Evolutionary conservation across 1,140 invertebrate species (phyloP), one percentile per base, ranked within the genome.

Genomic region (Drosophila prosaltans): DNA sequence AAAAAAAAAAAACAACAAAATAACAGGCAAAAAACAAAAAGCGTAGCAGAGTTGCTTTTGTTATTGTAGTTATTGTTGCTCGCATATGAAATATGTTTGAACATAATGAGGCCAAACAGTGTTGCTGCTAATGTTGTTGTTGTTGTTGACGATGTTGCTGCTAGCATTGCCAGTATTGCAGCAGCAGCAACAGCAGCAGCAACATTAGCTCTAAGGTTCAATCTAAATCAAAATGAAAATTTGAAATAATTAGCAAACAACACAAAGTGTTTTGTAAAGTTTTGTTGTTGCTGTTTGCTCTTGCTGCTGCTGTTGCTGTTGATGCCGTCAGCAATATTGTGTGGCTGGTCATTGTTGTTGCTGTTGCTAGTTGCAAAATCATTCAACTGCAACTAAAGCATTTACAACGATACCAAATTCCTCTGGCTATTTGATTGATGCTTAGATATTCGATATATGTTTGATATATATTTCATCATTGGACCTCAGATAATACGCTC

Each of bases 311-410:
- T 69, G 51, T 10, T 61, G 41, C n/a, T 43, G 11, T 43, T 43
- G 45, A 51, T 51, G 45, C 45, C 45, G 45, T 51, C 21, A 51
- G 45, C 45, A 24, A 26, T 48, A 8, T 21, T 43, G 41, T 43
- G n/a, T 43, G 41, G n/a, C 41, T 65, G 40, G 30, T 28, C 9
- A 39, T n/a, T 61, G 72, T 43, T 70, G 54, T 41, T 64, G 41
- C 40, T 63, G 41, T 64, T 63, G 65, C 21, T 48, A 0, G 71
- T 79, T 71, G 73, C 76, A 75, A 75, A 65, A 70, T 66, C 54
- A 48, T 10, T 48, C 7, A 51, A 64, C 61, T 64, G 61, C 41
- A 59, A 39, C 57, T 59, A 59, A 59, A 59, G 57, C 57, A 59
- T 59, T 59, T 59, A 59, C 57, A 59, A 24, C 32, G 57, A 24